Base-by-base conservation (phyloP, 1,140 invertebrate species). In the Drosophila littoralis region DNA sequence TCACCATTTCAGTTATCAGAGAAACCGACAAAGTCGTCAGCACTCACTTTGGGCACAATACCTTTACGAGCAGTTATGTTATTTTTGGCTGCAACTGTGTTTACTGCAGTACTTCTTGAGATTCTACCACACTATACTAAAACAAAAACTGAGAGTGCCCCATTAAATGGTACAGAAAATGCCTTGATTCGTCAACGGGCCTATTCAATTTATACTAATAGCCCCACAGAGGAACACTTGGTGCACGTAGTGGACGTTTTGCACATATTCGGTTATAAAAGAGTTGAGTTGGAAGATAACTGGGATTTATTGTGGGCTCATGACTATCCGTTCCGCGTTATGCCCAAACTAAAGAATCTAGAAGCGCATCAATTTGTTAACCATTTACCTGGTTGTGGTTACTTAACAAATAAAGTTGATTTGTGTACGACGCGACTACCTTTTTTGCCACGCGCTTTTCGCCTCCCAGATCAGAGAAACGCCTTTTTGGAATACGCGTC, bases 371-470 rank as follows among this genome's bases (percentile, higher is more conserved):
- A 98, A 90, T 95, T 94, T 88, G 96, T 99, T 0, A 99, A 99
- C 92, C 98, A 99, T 92, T 97, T 98, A 89, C 98, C 98, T 3
- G 98, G 98, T 0, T 97, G 97, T 60, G 98, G 98, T 0, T 98
- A 95, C 81, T 96, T 99, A 48, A 99, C 98, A 0, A 98, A 98
- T 83, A 99, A 99, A 94, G 97, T 98, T 7, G 96, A 96, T 90
- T 93, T 99, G 36, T 97, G 97, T 0, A 97, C 96, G 1, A 95
- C 96, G 0, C 86, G 94, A 8, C 93, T 97, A 8, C 94, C 95
- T 42, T 96, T 96, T 80, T 95, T 99, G 66, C 98, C 98, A 0
- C 94, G 93, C 78, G 97, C 98, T 0, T 99, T 98, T 92, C 96
- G 96, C 91, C 93, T 99, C 55, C 98, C 98, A 0, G 92, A 94